Evolutionary conservation across 2,888 invertebrate genomes (phyloP), one percentile per base, ranked within the genome.

Genomic region (Adelognathus sp.): DNA sequence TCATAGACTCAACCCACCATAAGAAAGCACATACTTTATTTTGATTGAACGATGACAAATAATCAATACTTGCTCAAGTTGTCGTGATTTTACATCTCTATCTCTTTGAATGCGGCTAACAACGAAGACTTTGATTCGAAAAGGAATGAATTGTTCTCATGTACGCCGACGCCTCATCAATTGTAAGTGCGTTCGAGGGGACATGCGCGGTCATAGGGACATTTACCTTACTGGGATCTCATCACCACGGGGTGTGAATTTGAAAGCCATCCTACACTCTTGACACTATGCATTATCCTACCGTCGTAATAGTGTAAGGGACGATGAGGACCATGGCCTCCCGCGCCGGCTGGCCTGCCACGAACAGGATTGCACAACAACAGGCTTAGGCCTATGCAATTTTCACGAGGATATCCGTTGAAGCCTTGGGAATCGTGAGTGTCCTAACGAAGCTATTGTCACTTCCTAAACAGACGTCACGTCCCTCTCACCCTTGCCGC

Each of bases 381-480:
- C 83, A 84, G 83, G 84, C 82, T 86, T 87, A 85, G 85, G 84
- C 83, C 80, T 86, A 87, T 86, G 87, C 86, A 87, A 88, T 87
- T 87, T 87, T 88, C 86, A 80, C 84, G 82, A 85, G 83, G 85
- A 86, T 87, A 66, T 82, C 86, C 87, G 87, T 88, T 88, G 87
- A 88, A 85, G 85, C 83, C 79, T 66, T 78, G 86, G 87, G 88
- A 88, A 88, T 88, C 88, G 88, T 84, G 84, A 85, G 84, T 79
- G 81, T 83, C 84, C 86, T 88, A 88, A 88, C 88, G 85, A 86
- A 87, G 80, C 86, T 83, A 88, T 87, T 88, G 87, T 88, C 85
- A 82, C 81, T 82, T 76, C 78, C 18, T 52, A 21, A 54, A 52
- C 24, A 66, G 71, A 50, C 50, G 70, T 58, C 61, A n/a, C 39